phyloP scores from a whole-genome alignment of 2,113 vertebrate genomes.

The Nicator chloris region DNA sequence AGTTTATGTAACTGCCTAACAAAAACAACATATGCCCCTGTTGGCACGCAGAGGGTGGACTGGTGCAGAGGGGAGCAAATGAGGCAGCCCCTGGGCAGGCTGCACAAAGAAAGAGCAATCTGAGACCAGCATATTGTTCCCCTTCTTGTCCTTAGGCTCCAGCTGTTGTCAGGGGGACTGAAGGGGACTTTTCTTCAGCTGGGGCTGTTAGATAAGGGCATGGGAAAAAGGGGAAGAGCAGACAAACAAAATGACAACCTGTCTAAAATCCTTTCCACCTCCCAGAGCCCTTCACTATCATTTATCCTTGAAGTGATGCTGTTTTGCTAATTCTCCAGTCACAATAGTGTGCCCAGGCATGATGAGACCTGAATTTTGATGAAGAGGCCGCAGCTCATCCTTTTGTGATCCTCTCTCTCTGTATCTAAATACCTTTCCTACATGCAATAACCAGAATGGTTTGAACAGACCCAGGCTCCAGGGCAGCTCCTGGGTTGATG shows the following conservation, averaged over 20 bases:
- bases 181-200: background rate
- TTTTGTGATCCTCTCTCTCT: background rate
- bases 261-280: background rate
- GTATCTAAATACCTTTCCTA: background rate
- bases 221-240: background rate
- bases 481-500: background rate
- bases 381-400: background rate
- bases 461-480: background rate
- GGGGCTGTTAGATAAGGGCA: background rate
- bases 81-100: background rate
- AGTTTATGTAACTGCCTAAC: slow-evolving; percentile 14
- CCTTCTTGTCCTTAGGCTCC: background rate
- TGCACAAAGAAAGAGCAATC: background rate
- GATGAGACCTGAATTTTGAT: background rate
- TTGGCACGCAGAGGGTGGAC: background rate
- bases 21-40: background rate
- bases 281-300: background rate
- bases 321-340: background rate
- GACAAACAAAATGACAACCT: background rate
- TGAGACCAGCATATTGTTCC: rapidly evolving
- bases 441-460: background rate
- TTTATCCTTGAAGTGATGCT: background rate
- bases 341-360: background rate
- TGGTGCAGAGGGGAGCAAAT: background rate
- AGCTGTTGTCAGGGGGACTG: background rate